phyloP scores from a whole-genome alignment of 2,888 invertebrate species.

The Beris chalybata region DNA sequence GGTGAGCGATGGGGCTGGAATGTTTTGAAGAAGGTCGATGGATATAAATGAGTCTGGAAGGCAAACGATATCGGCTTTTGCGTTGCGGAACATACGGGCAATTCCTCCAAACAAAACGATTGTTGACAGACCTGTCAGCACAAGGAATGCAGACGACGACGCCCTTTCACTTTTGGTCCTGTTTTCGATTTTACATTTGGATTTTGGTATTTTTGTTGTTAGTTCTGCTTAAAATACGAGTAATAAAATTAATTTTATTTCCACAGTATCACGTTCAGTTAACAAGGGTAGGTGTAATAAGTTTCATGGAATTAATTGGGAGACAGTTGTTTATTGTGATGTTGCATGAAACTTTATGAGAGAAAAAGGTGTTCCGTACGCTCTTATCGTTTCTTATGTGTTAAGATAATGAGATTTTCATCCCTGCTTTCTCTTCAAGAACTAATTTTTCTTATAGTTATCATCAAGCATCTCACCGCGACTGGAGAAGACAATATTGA shows the following conservation, averaged over 20 bases:
- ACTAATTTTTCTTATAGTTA: no score
- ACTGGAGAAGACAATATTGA: no score
- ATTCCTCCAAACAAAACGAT: slow-evolving; percentile 30
- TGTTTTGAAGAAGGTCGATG: slow-evolving; percentile 33
- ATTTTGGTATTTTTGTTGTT: neutral
- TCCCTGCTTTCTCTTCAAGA: no score
- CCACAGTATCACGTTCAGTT: neutral
- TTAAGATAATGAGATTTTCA: no score
- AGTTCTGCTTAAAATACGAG: neutral
- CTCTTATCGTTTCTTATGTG: no score
- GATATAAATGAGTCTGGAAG: slow-evolving; percentile 29
- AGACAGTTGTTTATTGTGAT: no score
- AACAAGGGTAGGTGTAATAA: no score
- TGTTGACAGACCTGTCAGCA: slow-evolving; percentile 33
- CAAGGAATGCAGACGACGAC: slow-evolving; percentile 31
- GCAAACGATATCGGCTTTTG: slow-evolving; percentile 18
- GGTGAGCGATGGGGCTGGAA: slow-evolving; percentile 17
- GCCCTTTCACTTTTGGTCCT: slow-evolving; percentile 21
- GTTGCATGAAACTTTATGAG: no score
- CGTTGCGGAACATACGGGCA: slow-evolving; percentile 27
- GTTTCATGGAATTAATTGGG: no score
- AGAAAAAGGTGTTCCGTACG: no score
- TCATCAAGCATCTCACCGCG: no score
- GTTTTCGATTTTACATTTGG: slow-evolving; percentile 13
- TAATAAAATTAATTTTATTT: slow-evolving; percentile 26